These are phyloP conservation scores for Trichopria drosophilae DNA, from an alignment of 2,888 invertebrate species.

Conservation along the genomic window DNA sequence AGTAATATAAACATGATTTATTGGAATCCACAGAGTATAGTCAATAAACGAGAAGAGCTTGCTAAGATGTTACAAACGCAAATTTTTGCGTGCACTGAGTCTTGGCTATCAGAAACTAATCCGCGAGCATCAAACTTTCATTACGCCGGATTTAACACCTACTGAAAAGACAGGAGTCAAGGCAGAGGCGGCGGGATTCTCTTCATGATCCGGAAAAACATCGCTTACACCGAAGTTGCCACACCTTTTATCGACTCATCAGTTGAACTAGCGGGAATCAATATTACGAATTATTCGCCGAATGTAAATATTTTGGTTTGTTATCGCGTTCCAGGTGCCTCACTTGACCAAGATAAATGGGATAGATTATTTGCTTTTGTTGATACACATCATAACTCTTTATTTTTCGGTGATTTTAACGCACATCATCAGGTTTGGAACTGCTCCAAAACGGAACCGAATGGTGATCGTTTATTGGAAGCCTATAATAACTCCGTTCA, in stretches of 20 bases:
- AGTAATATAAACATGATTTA: too few species aligned
- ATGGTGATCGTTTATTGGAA: constrained; percentile 13
- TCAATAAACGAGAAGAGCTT: constrained; percentile 2
- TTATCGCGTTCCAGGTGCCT: not conserved
- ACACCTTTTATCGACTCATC: not conserved
- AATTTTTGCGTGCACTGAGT: constrained; percentile 10
- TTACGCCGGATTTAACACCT: constrained; percentile 5
- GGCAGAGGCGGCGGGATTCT: constrained; percentile 16
- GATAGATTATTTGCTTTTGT: not conserved
- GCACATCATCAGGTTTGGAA: constrained; percentile 19
- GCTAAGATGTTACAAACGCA: not conserved
- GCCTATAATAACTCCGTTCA: constrained; percentile 5
- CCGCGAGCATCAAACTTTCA: too few species aligned
- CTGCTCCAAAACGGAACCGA: constrained; percentile 5
- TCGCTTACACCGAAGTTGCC: constrained; percentile 1
- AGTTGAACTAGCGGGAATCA: not conserved
- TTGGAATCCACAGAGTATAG: constrained; percentile 11
- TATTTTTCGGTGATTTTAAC: constrained; percentile 15
- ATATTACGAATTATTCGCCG: not conserved
- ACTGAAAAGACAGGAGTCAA: not conserved
- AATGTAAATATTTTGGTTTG: not conserved
- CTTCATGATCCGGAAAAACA: constrained; percentile 10
- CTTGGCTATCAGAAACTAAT: not conserved
- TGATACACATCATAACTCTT: not conserved
- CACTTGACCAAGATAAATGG: not conserved